Evolutionary conservation across 1,140 invertebrate genomes (phyloP).

Genomic region (Probaryconus sp.): DNA sequence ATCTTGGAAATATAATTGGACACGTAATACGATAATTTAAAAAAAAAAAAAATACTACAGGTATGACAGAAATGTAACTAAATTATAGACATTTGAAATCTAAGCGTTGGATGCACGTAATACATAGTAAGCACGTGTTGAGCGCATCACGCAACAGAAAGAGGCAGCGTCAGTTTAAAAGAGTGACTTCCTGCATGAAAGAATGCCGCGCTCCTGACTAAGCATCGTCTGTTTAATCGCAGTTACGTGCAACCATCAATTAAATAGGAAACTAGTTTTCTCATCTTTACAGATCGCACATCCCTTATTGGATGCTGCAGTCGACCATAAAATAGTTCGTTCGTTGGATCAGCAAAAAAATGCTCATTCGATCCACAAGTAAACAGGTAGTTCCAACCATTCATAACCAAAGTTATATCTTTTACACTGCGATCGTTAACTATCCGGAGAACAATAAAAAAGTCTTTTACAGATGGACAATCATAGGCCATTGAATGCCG

Average conservation of each 20-base stretch:
- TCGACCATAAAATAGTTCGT: conserved; percentile 9
- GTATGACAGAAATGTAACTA: conserved; percentile 3
- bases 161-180: conserved; percentile 17
- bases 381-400: conserved; percentile 4
- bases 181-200: conserved; percentile 17
- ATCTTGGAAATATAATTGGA: conserved; percentile 3
- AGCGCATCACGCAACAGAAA: conserved; percentile 40
- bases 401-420: conserved; percentile 7
- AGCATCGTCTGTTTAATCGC: conserved; percentile 27
- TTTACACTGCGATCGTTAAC: conserved; percentile 19
- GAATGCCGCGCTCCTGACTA: conserved; percentile 16
- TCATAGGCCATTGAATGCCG: neutral
- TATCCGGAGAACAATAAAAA: conserved; percentile 4
- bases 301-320: neutral
- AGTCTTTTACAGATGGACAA: neutral
- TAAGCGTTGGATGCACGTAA: conserved; percentile 4
- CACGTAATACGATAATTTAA: too few species aligned
- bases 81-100: conserved; percentile 30
- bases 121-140: conserved; percentile 39
- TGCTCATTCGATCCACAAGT: neutral
- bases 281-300: neutral
- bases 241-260: conserved; percentile 31
- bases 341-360: conserved; percentile 8
- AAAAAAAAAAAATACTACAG: too few species aligned
- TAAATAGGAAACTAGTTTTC: conserved; percentile 48